phyloP scores from a whole-genome alignment of 1,140 invertebrate species.

The Nephotettix cincticeps region DNA sequence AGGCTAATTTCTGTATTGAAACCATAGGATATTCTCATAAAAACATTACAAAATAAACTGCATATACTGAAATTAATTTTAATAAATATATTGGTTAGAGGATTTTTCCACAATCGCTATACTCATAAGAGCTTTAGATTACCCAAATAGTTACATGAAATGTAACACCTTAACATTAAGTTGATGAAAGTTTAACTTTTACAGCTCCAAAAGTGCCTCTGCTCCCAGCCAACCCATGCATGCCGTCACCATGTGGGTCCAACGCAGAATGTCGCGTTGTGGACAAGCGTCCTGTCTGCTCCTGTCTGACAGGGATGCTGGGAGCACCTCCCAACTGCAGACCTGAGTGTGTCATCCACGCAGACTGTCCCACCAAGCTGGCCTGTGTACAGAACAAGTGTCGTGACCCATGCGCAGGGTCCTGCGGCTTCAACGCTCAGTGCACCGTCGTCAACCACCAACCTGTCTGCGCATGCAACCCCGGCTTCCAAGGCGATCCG shows the following conservation, averaged over 20 bases:
- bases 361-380: conserved; percentile 46
- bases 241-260: conserved; percentile 78
- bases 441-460: conserved; percentile 51
- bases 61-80: too few relatives aligned
- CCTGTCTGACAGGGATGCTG: conserved; percentile 73
- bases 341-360: conserved; percentile 50
- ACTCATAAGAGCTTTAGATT: too few relatives aligned
- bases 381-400: conserved; percentile 47
- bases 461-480: conserved; percentile 49
- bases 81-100: too few relatives aligned
- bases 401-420: conserved; percentile 49
- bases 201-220: conserved; percentile 40
- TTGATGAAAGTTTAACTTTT: conserved; percentile 24
- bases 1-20: too few relatives aligned
- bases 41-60: too few relatives aligned
- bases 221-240: conserved; percentile 61
- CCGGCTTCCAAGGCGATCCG: conserved; percentile 53
- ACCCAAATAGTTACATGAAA: too few relatives aligned
- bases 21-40: too few relatives aligned
- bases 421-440: conserved; percentile 51
- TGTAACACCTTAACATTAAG: too few relatives aligned
- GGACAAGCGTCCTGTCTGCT: conserved; percentile 69
- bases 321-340: conserved; percentile 52
- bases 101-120: too few relatives aligned
- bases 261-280: conserved; percentile 74